phyloP scores from a whole-genome alignment of 2,888 invertebrate genomes.

The Rhagonycha lutea region DNA sequence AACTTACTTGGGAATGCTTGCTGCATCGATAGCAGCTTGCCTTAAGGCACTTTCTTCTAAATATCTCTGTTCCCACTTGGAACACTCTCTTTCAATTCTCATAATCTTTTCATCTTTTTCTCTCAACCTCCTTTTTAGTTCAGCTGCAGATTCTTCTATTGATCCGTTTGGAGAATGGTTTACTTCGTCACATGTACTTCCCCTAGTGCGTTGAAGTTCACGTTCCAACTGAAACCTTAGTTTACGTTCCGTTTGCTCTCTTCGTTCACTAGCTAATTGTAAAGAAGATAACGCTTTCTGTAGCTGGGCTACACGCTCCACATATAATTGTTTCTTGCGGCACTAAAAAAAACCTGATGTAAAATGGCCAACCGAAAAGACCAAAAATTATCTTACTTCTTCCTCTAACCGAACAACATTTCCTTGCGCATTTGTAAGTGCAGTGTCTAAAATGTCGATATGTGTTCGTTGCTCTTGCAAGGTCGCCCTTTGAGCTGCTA shows the following conservation, averaged over 20 bases:
- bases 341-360: constrained; percentile 52
- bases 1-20: constrained; percentile 71
- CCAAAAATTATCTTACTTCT: constrained; percentile 63
- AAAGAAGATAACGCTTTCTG: constrained; percentile 80
- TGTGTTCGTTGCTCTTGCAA: constrained; percentile 90
- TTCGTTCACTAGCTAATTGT: constrained; percentile 81
- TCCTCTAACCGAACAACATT: constrained; percentile 87
- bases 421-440: constrained; percentile 87
- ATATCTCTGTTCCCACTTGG: constrained; percentile 86
- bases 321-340: constrained; percentile 82
- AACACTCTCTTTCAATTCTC: constrained; percentile 77
- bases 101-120: constrained; percentile 75
- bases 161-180: constrained; percentile 48
- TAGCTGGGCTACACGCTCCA: constrained; percentile 81
- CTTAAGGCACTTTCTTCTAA: constrained; percentile 79
- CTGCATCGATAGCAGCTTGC: constrained; percentile 82
- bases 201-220: constrained; percentile 70
- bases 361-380: neutral
- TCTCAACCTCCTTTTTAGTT: constrained; percentile 66
- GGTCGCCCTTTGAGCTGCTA: constrained; percentile 86
- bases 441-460: constrained; percentile 90
- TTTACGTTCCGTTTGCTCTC: constrained; percentile 84
- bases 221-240: constrained; percentile 83
- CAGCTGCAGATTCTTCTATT: constrained; percentile 62
- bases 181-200: constrained; percentile 39